Base-by-base conservation (phyloP, 2,113 vertebrate genomes). In the Thinocorus orbignyianus region DNA sequence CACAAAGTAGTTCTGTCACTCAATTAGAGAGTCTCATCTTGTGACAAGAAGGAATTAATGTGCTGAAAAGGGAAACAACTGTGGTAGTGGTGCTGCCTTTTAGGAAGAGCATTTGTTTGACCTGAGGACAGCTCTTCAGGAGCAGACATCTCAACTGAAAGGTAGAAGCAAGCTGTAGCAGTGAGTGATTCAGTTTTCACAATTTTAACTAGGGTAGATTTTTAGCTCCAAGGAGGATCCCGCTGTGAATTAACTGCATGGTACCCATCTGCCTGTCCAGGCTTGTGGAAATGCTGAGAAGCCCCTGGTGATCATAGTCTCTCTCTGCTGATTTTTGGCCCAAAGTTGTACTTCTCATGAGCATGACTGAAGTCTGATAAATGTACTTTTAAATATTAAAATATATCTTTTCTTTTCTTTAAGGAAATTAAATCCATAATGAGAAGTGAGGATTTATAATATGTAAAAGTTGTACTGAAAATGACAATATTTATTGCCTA, bases 381-480 rank as follows among this genome's bases (percentile, higher is more conserved):
- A 16, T 66, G 4, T 11, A 24, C 46, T 74, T 93, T 81, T 17
- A 69, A 66, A 17, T 78, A 13, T 78, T 58, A 44, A 79, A 78
- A 48, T 44, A 7, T 3, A 23, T 57, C 9, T 78, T 66, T 44
- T 17, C 2, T 69, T 78, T 81, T 61, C 28, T 76, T 77, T 19
- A 81, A 57, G 51, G 24, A 87, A 90, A 44, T 44, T 44, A 65
- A 64, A 76, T 71, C 54, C 24, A 69, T 26, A 31, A 5, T 81
- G 39, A 23, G 8, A 89, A 48, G 14, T 17, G 7, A 46, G 4
- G 39, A 17, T 86, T 86, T 87, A 14, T 33, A 55, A 31, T 79
- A 71, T 0, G 0, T 51, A 54, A n/a, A 57, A 35, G 5, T 31
- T 20, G 4, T 65, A 55, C 0, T 72, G 48, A 30, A n/a, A 30